Base-by-base conservation (phyloP, 2,797 vertebrate species). In the Macroramphosus scolopax region DNA sequence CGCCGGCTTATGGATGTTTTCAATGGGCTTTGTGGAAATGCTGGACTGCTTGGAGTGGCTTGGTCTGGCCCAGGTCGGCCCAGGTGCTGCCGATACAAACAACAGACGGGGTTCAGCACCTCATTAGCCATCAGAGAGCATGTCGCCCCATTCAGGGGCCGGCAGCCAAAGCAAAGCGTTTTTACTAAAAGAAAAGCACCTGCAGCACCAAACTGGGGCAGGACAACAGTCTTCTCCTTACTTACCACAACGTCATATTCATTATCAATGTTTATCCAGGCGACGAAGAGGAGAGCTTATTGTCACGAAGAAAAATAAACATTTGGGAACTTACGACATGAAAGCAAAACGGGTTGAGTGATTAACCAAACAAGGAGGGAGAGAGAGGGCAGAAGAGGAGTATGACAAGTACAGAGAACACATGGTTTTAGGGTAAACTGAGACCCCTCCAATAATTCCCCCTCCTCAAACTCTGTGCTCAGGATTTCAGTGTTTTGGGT, bases 71-170 rank as follows among this genome's bases (percentile, higher is more conserved):
- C 53, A 58, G 74, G 53, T 71, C 15, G 41, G 75, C 59, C 79
- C 80, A 87, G 83, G 84, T 88, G 82, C 73, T 80, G 71, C 74
- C 65, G 68, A 80, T 70, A 57, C 75, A 81, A 85, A 82, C 74
- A 80, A 74, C 75, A 57, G 68, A 66, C 75, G 22, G 65, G 64
- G 78, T 74, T 82, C 75, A 75, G 72, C 72, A 78, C 77, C 77
- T 86, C 78, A 82, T 87, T 83, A 80, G 65, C 53, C 67, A 51
- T 62, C 73, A 64, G 71, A 73, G 69, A 57, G 72, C 69, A 74
- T 25, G 47, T 61, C 75, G 76, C 69, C 59, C 67, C 43, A 43
- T 33, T 61, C 55, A 44, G 72, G 28, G 47, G 68, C 70, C 54
- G 38, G 53, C 41, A 14, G 48, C 50, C 44, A 36, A 51, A 24